Percentiles rank a stretch among this genome's conserved stretches.
Evolutionary conservation across 2,797 vertebrate genomes (phyloP).

Genomic region (Spondyliosoma cantharus): DNA sequence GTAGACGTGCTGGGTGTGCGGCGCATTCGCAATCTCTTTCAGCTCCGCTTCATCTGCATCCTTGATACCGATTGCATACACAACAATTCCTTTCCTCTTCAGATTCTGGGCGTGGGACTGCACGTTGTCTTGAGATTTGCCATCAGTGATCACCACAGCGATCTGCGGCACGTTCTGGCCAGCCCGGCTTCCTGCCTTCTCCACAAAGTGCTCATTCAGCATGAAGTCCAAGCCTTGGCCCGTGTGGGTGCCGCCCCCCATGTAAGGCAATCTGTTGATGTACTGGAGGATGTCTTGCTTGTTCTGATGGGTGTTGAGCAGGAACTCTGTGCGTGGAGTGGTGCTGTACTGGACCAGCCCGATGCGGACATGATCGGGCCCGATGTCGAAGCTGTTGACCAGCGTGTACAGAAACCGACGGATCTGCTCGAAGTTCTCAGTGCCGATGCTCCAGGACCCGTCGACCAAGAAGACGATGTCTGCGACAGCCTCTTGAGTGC

Average conservation of each 20-base stretch:
- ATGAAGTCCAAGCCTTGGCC: conserved; percentile 82
- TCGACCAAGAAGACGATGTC: conserved; percentile 89
- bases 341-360: conserved; percentile 85
- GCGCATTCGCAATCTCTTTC: conserved; percentile 80
- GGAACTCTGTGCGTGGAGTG: conserved; percentile 80
- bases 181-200: conserved; percentile 75
- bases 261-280: conserved; percentile 77
- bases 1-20: conserved; percentile 79
- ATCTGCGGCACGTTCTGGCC: conserved; percentile 80
- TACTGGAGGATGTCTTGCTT: conserved; percentile 76
- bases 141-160: conserved; percentile 84
- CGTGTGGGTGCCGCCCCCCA: conserved; percentile 79
- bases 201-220: conserved; percentile 81
- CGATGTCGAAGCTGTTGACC: conserved; percentile 83
- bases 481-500: conserved; percentile 83
- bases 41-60: conserved; percentile 81
- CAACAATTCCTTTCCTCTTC: conserved; percentile 76
- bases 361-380: conserved; percentile 81
- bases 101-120: conserved; percentile 64
- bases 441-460: conserved; percentile 83
- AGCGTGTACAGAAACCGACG: conserved; percentile 81
- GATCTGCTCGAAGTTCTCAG: conserved; percentile 78
- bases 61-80: conserved; percentile 86
- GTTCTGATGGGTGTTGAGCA: conserved; percentile 75
- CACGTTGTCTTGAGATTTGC: conserved; percentile 82